Base-by-base conservation (phyloP, 2,888 invertebrate species). In the Agrotis exclamationis region DNA sequence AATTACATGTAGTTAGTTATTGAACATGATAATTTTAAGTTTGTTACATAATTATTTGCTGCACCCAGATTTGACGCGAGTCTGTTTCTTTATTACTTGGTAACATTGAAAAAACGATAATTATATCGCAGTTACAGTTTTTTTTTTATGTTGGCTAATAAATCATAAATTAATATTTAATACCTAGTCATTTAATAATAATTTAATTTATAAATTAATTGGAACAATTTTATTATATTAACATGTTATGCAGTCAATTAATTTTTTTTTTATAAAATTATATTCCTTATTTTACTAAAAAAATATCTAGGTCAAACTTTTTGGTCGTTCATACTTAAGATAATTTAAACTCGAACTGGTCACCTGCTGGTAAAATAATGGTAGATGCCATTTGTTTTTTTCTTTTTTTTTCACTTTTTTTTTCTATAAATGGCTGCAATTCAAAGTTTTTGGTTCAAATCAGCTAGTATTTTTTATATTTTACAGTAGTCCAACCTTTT, bases 1-100 rank as follows among this genome's bases (percentile, higher is more conserved):
- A 74, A 82, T 75, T 75, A 75, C 16, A 48, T 59, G 48, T 71
- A 47, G 39, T 58, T 72, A 66, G 72, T 58, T 70, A 76, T 71
- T 85, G 64, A 75, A 67, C 66, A 50, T 62, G 56, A 68, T 80
- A 83, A 80, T 70, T 66, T 57, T 56, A 33, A 48, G 65, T 78
- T 63, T 60, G 18, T 50, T 54, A 62, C 60, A n/a, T 62, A 39
- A 39, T 39, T 39, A 53, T 45, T 62, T 22, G 45, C 70, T 77
- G 75, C 76, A 53, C 69, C 80, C 56, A 67, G 24, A 58, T 63
- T 58, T 33, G 18, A 50, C 11, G 33, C 62, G 50, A 58, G 60
- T 75, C 53, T 58, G 53, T 58, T 79, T 63, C 47, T 73, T 63
- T 47, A 54, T 64, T 50, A 60, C 1, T 44, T 70, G 20, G n/a